Conservation (phyloP, 2,113 vertebrate species). For the Mobula hypostoma region DNA sequence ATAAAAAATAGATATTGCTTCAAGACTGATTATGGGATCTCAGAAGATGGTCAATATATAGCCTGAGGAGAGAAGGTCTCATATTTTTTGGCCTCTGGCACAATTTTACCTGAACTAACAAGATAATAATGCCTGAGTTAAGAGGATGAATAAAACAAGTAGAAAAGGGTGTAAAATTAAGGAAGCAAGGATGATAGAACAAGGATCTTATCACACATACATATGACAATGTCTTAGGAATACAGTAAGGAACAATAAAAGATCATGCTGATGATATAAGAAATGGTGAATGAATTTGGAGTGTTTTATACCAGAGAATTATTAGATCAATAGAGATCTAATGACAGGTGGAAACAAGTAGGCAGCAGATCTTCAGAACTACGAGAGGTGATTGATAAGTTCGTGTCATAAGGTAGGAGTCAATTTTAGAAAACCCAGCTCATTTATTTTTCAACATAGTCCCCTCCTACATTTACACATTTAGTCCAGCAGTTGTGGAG, state of each 20-base stretch:
- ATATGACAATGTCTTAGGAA: background rate
- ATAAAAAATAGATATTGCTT: background rate
- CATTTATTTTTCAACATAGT: too few relatives aligned
- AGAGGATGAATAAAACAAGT: background rate
- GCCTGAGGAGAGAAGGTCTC: background rate
- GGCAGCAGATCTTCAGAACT: background rate
- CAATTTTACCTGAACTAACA: background rate
- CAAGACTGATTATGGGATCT: background rate
- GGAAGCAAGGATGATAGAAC: background rate
- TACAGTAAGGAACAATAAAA: background rate
- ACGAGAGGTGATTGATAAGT: too few relatives aligned
- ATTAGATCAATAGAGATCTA: too few relatives aligned
- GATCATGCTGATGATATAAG: background rate
- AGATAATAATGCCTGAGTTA: background rate
- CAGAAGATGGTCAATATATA: background rate
- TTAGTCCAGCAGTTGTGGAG: too few relatives aligned
- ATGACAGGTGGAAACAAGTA: background rate
- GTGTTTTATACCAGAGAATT: background rate
- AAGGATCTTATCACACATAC: background rate
- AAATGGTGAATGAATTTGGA: background rate
- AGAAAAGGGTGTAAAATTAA: background rate
- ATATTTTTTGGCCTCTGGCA: background rate
- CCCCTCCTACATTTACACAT: too few relatives aligned
- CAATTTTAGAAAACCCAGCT: too few relatives aligned
- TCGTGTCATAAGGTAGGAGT: too few relatives aligned